Percentiles rank a stretch among this genome's conserved stretches.
Conservation (phyloP, 2,888 invertebrate genomes). For the Phaonia tiefii region DNA sequence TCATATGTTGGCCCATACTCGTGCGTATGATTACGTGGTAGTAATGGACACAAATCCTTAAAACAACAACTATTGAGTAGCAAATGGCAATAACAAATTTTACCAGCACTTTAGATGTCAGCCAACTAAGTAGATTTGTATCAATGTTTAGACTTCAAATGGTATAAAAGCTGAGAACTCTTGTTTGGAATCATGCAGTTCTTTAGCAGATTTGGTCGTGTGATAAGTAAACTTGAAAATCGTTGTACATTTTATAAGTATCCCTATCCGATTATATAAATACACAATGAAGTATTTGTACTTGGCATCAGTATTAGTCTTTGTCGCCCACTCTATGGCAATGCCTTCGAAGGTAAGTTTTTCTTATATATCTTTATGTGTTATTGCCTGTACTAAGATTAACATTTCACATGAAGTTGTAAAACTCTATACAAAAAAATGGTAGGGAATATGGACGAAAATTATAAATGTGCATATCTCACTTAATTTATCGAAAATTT, state of each 20-base stretch:
- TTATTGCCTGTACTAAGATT: too few relatives aligned
- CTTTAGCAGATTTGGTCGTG: constrained; percentile 5
- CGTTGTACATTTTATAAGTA: too few relatives aligned
- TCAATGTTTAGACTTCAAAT: background rate
- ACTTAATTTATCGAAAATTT: too few relatives aligned
- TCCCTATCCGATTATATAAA: background rate
- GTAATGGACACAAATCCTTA: constrained; percentile 52
- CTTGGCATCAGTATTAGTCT: constrained; percentile 46
- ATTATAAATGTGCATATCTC: too few relatives aligned
- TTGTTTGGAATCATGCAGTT: constrained; percentile 43
- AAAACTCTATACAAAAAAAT: too few relatives aligned
- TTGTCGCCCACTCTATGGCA: constrained; percentile 45
- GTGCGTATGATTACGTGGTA: background rate
- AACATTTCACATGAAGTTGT: too few relatives aligned
- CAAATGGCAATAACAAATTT: constrained; percentile 3
- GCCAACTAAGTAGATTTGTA: too few relatives aligned
- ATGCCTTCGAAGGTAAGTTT: constrained; percentile 66
- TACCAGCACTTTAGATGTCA: too few relatives aligned
- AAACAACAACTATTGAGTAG: constrained; percentile 52
- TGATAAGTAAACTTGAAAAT: constrained; percentile 32
- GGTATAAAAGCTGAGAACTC: constrained; percentile 59
- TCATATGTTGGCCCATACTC: constrained; percentile 52
- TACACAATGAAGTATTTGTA: constrained; percentile 52
- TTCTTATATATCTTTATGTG: too few relatives aligned
- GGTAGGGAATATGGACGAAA: too few relatives aligned